Base-by-base conservation (phyloP, 2,888 invertebrate species). In the Camptogramma bilineatum region DNA sequence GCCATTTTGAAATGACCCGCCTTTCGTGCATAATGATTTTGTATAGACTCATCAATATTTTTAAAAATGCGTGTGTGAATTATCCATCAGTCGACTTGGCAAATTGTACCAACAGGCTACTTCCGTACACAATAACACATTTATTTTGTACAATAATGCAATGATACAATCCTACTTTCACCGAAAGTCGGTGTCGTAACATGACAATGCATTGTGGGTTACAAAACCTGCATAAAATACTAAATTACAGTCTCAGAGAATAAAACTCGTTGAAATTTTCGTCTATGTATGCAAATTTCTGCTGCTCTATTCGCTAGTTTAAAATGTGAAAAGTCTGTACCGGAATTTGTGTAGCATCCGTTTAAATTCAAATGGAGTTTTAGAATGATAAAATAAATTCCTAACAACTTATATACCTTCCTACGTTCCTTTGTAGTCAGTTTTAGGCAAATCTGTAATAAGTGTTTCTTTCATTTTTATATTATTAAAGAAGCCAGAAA, bases 161-260 rank as follows among this genome's bases (percentile, higher is more conserved):
- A 39, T 62, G 31, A 54, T 42, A 62, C 48, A 62, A 62, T 56
- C 21, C 55, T 47, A 60, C 64, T 64, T 64, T 64, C 64, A 59
- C 64, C 55, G 13, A 64, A 64, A 64, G 3, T 17, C 50, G 13
- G 44, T 64, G 54, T 59, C 64, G 59, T 64, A 60, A 64, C 53
- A 54, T 57, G 47, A 51, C 59, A 60, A 64, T 59, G 51, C 53
- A 50, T 58, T 63, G 58, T 54, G 47, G 46, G 54, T 51, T 16
- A 61, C 42, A 51, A 31, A 52, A 57, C 47, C 24, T 52, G 62
- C 39, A 52, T 62, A 48, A 55, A 62, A 52, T 57, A 18, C 31
- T 9, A 28, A 46, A 52, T 39, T 18, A 47, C 18, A 48, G 5
- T 52, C 57, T 39, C 42, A 4, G 18, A 47, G 18, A 28, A 47